Evolutionary conservation across 2,113 vertebrate species (phyloP).

Genomic region (Synodontis membranacea): DNA sequence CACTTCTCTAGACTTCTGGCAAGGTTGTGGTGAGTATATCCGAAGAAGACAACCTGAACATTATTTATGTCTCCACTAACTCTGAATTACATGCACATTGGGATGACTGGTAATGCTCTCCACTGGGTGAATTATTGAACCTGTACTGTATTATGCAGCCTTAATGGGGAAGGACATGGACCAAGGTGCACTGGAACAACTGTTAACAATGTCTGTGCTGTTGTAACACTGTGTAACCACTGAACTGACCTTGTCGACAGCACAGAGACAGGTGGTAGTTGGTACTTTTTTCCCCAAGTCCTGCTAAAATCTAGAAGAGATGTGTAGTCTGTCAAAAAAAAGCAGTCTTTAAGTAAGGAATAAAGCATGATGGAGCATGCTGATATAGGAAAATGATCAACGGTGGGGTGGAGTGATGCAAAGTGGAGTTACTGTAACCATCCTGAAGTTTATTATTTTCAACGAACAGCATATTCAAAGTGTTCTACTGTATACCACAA

Average conservation of each 20-base stretch:
- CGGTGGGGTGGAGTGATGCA: neutral
- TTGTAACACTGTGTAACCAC: constrained; percentile 23
- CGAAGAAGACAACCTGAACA: neutral
- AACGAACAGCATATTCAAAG: neutral
- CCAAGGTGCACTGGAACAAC: neutral
- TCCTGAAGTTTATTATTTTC: neutral
- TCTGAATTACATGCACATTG: constrained; percentile 1
- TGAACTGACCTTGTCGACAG: neutral
- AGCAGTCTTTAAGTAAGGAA: neutral
- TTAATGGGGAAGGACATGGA: constrained; percentile 17
- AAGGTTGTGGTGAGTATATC: neutral
- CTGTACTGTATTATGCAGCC: constrained; percentile 30
- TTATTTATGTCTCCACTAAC: constrained; percentile 23
- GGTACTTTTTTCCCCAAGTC: constrained; percentile 8
- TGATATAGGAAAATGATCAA: neutral
- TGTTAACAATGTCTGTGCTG: constrained; percentile 5
- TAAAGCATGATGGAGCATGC: neutral
- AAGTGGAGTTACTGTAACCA: neutral
- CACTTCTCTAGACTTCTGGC: neutral
- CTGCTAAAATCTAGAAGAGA: neutral
- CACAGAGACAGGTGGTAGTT: constrained; percentile 9
- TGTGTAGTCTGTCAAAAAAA: constrained; percentile 2
- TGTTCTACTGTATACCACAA: neutral
- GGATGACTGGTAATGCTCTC: constrained; percentile 4
- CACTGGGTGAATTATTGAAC: constrained; percentile 37